Percentiles rank a stretch among this genome's conserved stretches.
Conservation (phyloP, 2,888 invertebrate genomes). For the Platycnemis pennipes region DNA sequence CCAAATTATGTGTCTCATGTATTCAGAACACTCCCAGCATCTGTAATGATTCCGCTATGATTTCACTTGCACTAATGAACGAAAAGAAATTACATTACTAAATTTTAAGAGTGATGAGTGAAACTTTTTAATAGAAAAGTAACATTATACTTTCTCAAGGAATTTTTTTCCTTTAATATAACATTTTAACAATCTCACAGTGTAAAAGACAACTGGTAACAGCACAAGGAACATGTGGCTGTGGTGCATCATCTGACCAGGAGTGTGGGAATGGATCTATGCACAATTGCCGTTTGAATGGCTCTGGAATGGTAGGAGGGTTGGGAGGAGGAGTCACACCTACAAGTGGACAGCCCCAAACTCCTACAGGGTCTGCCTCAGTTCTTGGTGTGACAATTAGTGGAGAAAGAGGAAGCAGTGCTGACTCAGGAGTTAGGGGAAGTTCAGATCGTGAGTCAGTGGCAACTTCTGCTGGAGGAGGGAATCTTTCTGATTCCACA, state of each 20-base stretch:
- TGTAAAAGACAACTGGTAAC: conserved; percentile 63
- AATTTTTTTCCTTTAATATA: background rate
- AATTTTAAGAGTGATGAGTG: background rate
- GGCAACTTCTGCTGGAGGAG: conserved; percentile 90
- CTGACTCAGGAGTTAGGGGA: conserved; percentile 91
- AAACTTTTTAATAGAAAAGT: background rate
- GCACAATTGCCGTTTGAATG: conserved; percentile 78
- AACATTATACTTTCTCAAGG: background rate
- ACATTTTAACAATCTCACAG: conserved; percentile 31
- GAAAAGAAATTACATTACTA: too few relatives aligned
- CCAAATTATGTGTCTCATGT: too few relatives aligned
- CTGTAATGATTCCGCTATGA: too few relatives aligned
- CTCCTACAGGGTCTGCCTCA: conserved; percentile 37
- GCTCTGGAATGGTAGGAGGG: conserved; percentile 78
- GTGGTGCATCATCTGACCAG: conserved; percentile 63
- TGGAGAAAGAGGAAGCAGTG: conserved; percentile 90
- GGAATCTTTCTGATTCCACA: conserved; percentile 90
- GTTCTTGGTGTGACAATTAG: conserved; percentile 79
- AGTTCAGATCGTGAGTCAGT: conserved; percentile 91
- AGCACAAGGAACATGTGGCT: conserved; percentile 62
- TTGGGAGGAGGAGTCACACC: conserved; percentile 78
- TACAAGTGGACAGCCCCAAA: conserved; percentile 69
- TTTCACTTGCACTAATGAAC: too few relatives aligned
- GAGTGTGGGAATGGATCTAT: conserved; percentile 64
- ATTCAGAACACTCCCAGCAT: too few relatives aligned